These are phyloP conservation scores for Trachelus troglodyta DNA, from an alignment of 2,888 invertebrate species.

Conservation along the genomic window DNA sequence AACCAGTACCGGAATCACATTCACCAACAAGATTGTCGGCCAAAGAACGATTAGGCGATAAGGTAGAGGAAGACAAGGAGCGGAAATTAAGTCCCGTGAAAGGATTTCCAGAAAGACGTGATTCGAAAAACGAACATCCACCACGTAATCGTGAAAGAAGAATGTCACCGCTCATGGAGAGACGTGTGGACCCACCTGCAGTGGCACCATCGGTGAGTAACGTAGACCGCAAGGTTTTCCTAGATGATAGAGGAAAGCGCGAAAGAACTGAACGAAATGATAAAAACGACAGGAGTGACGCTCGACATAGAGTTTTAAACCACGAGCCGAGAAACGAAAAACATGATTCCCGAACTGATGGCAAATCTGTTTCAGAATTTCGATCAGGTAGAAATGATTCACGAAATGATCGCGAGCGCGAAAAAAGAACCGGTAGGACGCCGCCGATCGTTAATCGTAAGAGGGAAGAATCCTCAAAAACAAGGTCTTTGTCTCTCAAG, in stretches of 20 bases:
- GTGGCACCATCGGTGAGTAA: conserved; percentile 37
- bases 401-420: conserved; percentile 50
- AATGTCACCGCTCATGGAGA: conserved; percentile 50
- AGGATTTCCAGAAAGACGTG: conserved; percentile 70
- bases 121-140: conserved; percentile 61
- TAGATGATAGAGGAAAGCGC: conserved; percentile 56
- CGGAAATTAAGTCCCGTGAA: conserved; percentile 65
- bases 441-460: conserved; percentile 44
- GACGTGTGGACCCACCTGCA: conserved; percentile 40
- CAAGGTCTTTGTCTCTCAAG: conserved; percentile 40
- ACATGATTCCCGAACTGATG: neutral
- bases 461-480: conserved; percentile 41
- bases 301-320: neutral
- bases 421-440: conserved; percentile 55
- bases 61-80: conserved; percentile 73
- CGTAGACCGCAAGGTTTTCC: conserved; percentile 59
- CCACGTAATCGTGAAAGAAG: conserved; percentile 64
- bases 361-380: conserved; percentile 20
- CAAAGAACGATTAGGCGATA: conserved; percentile 83
- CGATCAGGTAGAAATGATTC: conserved; percentile 43
- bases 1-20: conserved; percentile 48
- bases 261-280: conserved; percentile 54
- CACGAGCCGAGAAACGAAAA: conserved; percentile 38
- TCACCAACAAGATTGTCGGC: conserved; percentile 78
- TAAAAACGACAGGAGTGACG: conserved; percentile 39